These are phyloP conservation scores for Ophthalmolycus amberensis DNA, from an alignment of 2,113 vertebrate species.

Conservation along the genomic window DNA sequence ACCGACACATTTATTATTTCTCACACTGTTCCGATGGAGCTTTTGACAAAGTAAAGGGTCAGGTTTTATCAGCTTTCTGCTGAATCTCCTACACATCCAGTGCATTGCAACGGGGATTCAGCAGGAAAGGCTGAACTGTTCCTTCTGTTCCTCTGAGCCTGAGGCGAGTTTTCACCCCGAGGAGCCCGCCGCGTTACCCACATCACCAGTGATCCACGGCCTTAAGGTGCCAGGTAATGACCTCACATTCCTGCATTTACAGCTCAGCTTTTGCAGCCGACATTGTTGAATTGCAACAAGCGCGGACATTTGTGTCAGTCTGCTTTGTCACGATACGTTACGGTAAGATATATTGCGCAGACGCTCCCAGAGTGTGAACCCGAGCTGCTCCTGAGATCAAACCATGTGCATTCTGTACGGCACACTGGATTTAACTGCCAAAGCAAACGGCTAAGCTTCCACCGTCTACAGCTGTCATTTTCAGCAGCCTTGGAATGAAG, in stretches of 20 bases:
- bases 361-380: background rate
- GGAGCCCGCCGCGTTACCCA: background rate
- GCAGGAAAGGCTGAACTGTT: background rate
- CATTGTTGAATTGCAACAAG: background rate
- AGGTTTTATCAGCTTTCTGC: constrained; percentile 22
- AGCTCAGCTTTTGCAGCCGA: background rate
- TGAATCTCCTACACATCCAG: background rate
- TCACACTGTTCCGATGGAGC: background rate
- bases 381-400: background rate
- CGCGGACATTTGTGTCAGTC: background rate
- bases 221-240: background rate
- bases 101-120: constrained; percentile 11
- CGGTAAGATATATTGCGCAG: background rate
- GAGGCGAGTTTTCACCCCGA: background rate
- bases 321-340: background rate
- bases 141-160: background rate
- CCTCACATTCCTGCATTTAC: constrained; percentile 10
- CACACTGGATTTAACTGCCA: background rate
- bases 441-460: constrained; percentile 2
- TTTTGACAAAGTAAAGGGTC: background rate
- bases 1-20: background rate
- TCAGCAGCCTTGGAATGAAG: constrained; percentile 24
- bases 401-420: background rate
- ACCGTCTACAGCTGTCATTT: background rate
- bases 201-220: constrained; percentile 10